Evolutionary conservation across 2,888 invertebrate species (phyloP).

Genomic region (Clanis bilineata): DNA sequence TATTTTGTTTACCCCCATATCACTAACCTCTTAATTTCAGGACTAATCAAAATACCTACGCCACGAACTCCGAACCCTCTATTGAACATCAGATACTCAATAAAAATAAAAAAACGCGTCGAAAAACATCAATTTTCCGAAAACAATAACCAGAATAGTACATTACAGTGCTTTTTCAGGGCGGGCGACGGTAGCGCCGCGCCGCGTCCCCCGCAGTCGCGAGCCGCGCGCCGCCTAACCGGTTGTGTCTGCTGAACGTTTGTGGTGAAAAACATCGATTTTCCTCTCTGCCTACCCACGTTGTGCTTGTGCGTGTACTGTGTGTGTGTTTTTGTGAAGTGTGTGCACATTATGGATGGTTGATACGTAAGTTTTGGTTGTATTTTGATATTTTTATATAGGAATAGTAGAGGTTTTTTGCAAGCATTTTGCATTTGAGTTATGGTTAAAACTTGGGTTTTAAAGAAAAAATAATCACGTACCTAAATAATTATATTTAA

Average conservation of each 20-base stretch:
- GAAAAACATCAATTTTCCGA: not conserved
- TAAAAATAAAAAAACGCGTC: too few relatives aligned
- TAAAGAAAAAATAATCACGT: too few relatives aligned
- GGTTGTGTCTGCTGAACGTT: conserved; percentile 7
- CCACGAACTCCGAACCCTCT: too few relatives aligned
- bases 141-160: not conserved
- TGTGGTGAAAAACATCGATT: conserved; percentile 11
- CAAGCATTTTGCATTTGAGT: not conserved
- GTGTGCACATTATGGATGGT: conserved; percentile 2
- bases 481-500: too few relatives aligned
- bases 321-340: conserved; percentile 5
- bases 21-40: too few relatives aligned
- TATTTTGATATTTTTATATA: not conserved
- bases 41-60: too few relatives aligned
- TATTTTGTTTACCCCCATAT: too few relatives aligned
- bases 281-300: conserved; percentile 5
- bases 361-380: conserved; percentile 9
- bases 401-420: not conserved
- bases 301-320: conserved; percentile 13
- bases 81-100: too few relatives aligned
- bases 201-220: conserved; percentile 15
- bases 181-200: conserved; percentile 16
- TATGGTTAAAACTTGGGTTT: too few relatives aligned
- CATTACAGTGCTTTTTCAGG: not conserved
- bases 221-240: conserved; percentile 6